phyloP scores from a whole-genome alignment of 2,113 vertebrate species.

The Grammomys dolichurus region DNA sequence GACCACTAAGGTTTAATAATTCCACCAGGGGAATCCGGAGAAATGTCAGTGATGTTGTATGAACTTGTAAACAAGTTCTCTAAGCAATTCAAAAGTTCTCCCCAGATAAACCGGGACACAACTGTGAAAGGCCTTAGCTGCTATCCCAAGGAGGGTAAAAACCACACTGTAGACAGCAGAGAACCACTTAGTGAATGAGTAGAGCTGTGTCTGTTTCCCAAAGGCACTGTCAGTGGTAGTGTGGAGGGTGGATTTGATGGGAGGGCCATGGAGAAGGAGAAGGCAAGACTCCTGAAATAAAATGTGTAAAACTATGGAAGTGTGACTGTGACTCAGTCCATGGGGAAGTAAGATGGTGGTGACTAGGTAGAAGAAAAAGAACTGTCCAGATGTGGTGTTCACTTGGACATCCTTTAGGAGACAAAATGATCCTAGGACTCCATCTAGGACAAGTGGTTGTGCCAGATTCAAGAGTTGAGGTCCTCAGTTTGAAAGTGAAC shows the following conservation, averaged over 20 bases:
- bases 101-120: not conserved
- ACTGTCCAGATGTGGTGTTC: not conserved
- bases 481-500: not conserved
- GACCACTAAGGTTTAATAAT: not conserved
- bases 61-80: not conserved
- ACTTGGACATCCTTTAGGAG: not conserved
- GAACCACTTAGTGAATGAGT: not conserved
- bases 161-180: not conserved
- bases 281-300: not conserved
- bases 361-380: not conserved
- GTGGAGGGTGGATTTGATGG: not conserved
- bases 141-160: not conserved
- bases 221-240: not conserved
- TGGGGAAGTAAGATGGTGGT: not conserved
- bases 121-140: not conserved
- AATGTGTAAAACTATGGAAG: not conserved
- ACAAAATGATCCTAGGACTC: not conserved
- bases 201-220: not conserved
- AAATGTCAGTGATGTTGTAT: too few species aligned
- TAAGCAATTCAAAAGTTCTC: not conserved
- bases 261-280: not conserved
- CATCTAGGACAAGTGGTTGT: not conserved
- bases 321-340: not conserved
- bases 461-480: not conserved
- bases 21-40: not conserved